phyloP scores from a whole-genome alignment of 1,140 invertebrate species.

The Drosophila nigromelanica region DNA sequence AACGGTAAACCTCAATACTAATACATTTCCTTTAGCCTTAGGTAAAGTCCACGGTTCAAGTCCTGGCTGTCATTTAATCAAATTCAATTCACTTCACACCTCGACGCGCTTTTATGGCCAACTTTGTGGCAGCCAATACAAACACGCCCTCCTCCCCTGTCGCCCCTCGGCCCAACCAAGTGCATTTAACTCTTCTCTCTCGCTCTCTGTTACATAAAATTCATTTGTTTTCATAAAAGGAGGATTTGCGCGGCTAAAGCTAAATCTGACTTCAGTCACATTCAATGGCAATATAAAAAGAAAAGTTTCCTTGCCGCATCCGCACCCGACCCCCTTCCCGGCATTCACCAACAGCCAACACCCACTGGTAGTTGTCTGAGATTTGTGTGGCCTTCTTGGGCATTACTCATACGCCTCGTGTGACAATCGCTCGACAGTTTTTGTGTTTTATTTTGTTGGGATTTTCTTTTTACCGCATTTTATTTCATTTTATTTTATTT shows the following conservation, averaged over 20 bases:
- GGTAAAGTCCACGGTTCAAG: neutral
- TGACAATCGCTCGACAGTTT: slow-evolving; percentile 58
- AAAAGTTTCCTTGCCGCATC: neutral
- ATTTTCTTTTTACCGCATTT: slow-evolving; percentile 11
- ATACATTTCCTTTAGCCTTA: neutral
- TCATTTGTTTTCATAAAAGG: slow-evolving; percentile 80
- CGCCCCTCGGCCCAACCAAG: neutral
- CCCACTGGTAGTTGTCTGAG: slow-evolving; percentile 6
- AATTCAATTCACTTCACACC: slow-evolving; percentile 71
- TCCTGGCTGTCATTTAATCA: slow-evolving; percentile 58
- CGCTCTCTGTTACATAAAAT: slow-evolving; percentile 61
- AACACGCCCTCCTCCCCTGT: neutral
- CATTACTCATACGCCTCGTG: slow-evolving; percentile 68
- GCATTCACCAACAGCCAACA: neutral
- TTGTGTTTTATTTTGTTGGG: neutral
- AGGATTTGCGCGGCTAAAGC: slow-evolving; percentile 60
- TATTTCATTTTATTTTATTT: slow-evolving; percentile 53
- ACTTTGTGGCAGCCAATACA: neutral
- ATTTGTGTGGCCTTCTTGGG: slow-evolving; percentile 38
- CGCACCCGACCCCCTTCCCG: neutral
- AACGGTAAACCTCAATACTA: slow-evolving; percentile 23
- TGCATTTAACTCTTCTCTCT: slow-evolving; percentile 19
- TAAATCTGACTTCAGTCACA: slow-evolving; percentile 19
- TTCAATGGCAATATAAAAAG: slow-evolving; percentile 60
- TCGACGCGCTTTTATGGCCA: slow-evolving; percentile 49